These are phyloP conservation scores for Drosophila demipolita DNA, from an alignment of 2,888 invertebrate genomes.

Conservation along the genomic window DNA sequence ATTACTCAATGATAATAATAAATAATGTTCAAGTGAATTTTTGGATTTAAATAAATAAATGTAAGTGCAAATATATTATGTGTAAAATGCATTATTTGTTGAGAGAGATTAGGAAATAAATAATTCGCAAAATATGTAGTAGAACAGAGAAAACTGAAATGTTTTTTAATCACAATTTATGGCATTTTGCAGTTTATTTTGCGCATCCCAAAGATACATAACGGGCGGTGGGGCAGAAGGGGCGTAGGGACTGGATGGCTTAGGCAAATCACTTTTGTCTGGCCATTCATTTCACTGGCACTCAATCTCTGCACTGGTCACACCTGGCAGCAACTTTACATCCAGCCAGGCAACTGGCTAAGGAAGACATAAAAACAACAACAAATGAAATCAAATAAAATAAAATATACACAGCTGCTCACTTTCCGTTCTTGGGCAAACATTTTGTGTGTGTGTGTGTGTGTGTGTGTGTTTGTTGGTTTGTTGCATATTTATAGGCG, in stretches of 20 bases:
- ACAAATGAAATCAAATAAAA: conserved; percentile 51
- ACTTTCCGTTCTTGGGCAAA: conserved; percentile 44
- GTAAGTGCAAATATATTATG: conserved; percentile 6
- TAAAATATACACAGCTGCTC: conserved; percentile 65
- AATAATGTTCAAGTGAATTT: neutral
- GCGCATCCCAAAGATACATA: conserved; percentile 31
- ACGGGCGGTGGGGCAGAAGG: neutral
- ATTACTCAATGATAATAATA: neutral
- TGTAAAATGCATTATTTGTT: conserved; percentile 29
- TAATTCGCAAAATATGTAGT: conserved; percentile 5
- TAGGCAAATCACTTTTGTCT: conserved; percentile 44
- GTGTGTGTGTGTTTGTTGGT: too few relatives aligned
- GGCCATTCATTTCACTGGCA: conserved; percentile 43
- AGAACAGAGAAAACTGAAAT: conserved; percentile 9
- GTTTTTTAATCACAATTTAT: conserved; percentile 52
- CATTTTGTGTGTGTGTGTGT: conserved; percentile 29
- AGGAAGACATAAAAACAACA: conserved; percentile 65
- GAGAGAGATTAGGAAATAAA: conserved; percentile 34
- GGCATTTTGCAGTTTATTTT: conserved; percentile 48
- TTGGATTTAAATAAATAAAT: neutral
- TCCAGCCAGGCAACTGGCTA: conserved; percentile 3
- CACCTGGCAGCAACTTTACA: conserved; percentile 47
- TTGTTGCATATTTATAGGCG: conserved; percentile 78
- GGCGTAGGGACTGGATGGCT: conserved; percentile 14
- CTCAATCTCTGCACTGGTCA: conserved; percentile 54